Base-by-base conservation (phyloP, 1,140 invertebrate species). In the Caenorhabditis tropicalis region DNA sequence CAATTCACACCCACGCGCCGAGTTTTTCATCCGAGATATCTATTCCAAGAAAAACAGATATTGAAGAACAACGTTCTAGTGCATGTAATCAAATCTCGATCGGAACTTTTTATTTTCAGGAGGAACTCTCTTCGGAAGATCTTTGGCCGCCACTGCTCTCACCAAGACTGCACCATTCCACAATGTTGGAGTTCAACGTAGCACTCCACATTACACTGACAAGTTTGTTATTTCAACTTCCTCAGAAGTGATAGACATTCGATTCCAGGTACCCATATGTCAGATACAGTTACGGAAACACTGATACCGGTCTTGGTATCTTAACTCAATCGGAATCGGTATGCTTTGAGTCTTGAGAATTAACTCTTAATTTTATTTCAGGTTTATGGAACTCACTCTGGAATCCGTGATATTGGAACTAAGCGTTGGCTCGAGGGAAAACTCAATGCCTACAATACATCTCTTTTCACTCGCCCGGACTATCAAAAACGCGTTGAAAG, bases 371-470 rank as follows among this genome's bases (percentile, higher is more conserved):
- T n/a, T 3, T n/a, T 29, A 21, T 33, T 82, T 49, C 58, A 86
- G 86, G 81, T 51, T 21, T 85, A 86, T 60, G 31, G 48, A 6
- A 29, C 21, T n/a, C 60, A 86, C 36, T 48, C 65, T 58, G 84
- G 86, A 74, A 80, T 87, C 24, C 60, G 86, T 36, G 86, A 87
- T 48, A 74, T 87, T 46, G 86, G 86, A 48, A 87, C 86, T 19
- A 86, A 87, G 53, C 84, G 86, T n/a, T 87, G 86, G 86, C 81
- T 87, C 46, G 86, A 87, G 58, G 86, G 86, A 39, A 87, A 87
- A 51, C 51, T 86, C 36, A 87, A 87, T 65, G 74, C 80, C 53
- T 87, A 87, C 86, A 87, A 86, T 49, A 87, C 86, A 5, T 56
- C 53, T 29, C 82, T 87, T 0, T 87, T 86, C 86, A 83, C 60